Evolutionary conservation across 2,113 vertebrate genomes (phyloP), one percentile per base, ranked within the genome.

Genomic region (Leucopternis melanops): DNA sequence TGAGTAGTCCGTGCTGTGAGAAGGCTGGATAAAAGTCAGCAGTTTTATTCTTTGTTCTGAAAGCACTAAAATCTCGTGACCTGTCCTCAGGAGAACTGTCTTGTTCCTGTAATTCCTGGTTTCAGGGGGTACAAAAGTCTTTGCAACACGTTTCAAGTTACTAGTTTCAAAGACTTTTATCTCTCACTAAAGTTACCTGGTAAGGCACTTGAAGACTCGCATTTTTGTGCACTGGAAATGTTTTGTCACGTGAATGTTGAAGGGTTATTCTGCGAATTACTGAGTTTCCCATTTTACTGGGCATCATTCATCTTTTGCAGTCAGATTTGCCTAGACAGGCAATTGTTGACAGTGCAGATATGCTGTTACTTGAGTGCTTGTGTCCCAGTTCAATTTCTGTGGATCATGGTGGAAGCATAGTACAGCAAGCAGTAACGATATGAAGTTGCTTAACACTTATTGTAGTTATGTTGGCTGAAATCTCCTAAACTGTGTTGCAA

Each of bases 271-370:
- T 50, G 38, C 2, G 3, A 92, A 79, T 59, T 92, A 85, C 74
- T 27, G 67, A 79, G 23, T 63, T 90, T 72, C 62, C 82, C 47
- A 52, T 75, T 87, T 92, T 63, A 67, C 74, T 2, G 4, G 66
- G 44, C 23, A 50, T 88, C n/a, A 63, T 94, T 81, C 38, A 80
- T 82, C 58, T 58, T 87, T 59, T 71, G 42, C 88, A 75, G 82
- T 42, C 86, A 82, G 57, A 90, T 95, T 82, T 90, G 63, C 52
- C 70, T 52, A 45, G 57, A 80, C 67, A 86, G 58, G 44, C 77
- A 81, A 81, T n/a, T 42, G 50, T 50, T 95, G 86, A 71, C 61
- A 71, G 29, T 7, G 47, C 25, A 90, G 47, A 42, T 55, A 26
- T 40, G 59, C 78, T 86, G 65, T 34, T 81, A 44, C 14, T 81